phyloP scores from a whole-genome alignment of 2,113 vertebrate species.

The Elaphurus davidianus region DNA sequence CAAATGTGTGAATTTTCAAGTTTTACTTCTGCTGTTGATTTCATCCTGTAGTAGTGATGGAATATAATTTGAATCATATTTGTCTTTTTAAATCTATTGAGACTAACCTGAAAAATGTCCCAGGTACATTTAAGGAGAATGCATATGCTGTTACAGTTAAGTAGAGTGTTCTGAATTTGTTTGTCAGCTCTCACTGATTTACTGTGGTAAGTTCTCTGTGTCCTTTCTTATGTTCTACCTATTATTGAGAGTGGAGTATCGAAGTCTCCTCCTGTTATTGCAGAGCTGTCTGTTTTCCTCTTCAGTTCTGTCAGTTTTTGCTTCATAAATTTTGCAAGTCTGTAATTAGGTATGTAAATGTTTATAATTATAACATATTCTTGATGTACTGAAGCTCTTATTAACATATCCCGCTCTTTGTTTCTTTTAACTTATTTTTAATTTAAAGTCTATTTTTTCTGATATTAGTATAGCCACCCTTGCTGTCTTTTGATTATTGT shows the following conservation, averaged over 20 bases:
- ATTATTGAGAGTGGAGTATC: not conserved
- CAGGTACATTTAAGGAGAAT: not conserved
- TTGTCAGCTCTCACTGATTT: not conserved
- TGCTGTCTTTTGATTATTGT: not conserved
- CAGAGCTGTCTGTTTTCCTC: not conserved
- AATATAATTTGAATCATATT: not conserved
- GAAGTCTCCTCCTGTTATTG: not conserved
- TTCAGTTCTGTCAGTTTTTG: not conserved
- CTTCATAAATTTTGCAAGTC: not conserved
- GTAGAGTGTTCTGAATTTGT: not conserved
- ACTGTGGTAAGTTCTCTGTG: not conserved
- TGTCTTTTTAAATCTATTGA: not conserved
- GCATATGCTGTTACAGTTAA: not conserved
- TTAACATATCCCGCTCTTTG: not conserved
- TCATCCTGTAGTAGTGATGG: not conserved
- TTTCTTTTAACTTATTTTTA: not conserved
- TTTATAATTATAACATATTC: not conserved
- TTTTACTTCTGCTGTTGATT: not conserved
- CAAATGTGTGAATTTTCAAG: not conserved
- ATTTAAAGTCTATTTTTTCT: not conserved
- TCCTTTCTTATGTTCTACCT: not conserved
- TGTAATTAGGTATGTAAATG: not conserved
- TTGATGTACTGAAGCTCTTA: not conserved
- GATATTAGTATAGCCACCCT: not conserved
- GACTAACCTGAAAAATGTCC: not conserved